These are phyloP conservation scores for Ophioderma brevispina DNA, from an alignment of 35 echinoderm and acorn worm species.

Conservation along the genomic window DNA sequence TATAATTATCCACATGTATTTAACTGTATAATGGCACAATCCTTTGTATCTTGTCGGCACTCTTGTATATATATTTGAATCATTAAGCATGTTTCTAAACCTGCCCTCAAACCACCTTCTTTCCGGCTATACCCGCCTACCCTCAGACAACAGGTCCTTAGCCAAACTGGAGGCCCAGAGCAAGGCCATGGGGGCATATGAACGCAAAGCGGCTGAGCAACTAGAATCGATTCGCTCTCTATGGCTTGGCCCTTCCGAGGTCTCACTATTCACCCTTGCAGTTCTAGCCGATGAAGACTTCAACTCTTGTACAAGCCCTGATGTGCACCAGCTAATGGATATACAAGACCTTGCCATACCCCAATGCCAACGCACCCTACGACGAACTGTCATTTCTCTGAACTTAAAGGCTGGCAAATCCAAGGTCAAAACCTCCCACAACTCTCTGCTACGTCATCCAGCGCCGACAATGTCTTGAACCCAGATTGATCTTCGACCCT, in stretches of 20 bases:
- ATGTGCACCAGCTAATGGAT: background rate
- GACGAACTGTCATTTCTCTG: background rate
- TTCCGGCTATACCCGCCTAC: background rate
- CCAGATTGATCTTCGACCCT: background rate
- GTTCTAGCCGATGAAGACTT: background rate
- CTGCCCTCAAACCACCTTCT: background rate
- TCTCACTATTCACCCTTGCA: background rate
- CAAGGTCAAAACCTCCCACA: background rate
- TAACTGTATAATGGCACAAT: no score
- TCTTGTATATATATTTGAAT: no score
- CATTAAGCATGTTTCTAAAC: background rate
- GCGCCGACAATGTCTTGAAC: background rate
- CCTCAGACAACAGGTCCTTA: constrained; percentile 8
- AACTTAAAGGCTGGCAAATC: background rate
- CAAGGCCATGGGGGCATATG: background rate
- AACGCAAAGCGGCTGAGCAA: background rate
- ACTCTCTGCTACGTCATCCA: background rate
- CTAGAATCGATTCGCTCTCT: background rate
- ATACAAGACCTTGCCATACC: background rate
- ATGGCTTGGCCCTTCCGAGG: background rate
- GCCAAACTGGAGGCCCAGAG: background rate
- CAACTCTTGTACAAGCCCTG: no score
- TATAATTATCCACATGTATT: no score
- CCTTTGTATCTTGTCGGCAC: no score
- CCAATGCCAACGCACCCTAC: background rate